Evolutionary conservation across 2,888 invertebrate genomes (phyloP), one percentile per base, ranked within the genome.

Genomic region (Zonitis immaculata): DNA sequence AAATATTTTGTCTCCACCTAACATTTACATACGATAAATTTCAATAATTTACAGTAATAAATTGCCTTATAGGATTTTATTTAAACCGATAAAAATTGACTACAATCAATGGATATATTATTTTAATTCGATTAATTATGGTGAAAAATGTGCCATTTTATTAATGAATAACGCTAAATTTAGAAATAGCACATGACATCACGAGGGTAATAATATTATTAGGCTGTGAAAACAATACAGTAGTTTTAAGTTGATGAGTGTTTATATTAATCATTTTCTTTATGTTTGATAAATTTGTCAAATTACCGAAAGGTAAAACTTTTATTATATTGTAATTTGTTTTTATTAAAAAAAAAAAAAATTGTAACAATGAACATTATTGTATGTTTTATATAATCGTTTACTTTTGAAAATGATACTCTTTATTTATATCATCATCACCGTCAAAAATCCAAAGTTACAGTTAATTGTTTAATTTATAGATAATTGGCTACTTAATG

Each of bases 91-190:
- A 35, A 35, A n/a, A 35, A 14, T 35, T 16, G 7, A 16, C 16
- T 7, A 30, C 14, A 35, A 16, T 14, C 0, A 14, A 16, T 5
- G 22, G 5, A 22, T 22, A 22, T 22, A 5, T 22, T 22, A 22
- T 22, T 22, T 22, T 22, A 3, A 22, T 22, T 22, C 22, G 22
- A 30, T 35, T 35, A 8, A 14, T 35, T 35, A 14, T 35, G 35
- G 35, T 35, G 35, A 35, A 35, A 35, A 35, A 49, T 49, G 53
- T 53, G 53, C 53, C 49, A 53, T 53, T 49, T n/a, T 49, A 45
- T 53, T 49, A 46, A 22, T 46, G 28, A 42, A 53, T 53, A 35
- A 35, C 35, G 53, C 53, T 49, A 53, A 53, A 53, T 53, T 53
- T 52, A 12, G 39, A 32, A 25, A 48, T 52, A 30, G 51, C 45